phyloP scores from a whole-genome alignment of 35 echinoderm and acorn worm genomes.

The Amphiura filiformis region DNA sequence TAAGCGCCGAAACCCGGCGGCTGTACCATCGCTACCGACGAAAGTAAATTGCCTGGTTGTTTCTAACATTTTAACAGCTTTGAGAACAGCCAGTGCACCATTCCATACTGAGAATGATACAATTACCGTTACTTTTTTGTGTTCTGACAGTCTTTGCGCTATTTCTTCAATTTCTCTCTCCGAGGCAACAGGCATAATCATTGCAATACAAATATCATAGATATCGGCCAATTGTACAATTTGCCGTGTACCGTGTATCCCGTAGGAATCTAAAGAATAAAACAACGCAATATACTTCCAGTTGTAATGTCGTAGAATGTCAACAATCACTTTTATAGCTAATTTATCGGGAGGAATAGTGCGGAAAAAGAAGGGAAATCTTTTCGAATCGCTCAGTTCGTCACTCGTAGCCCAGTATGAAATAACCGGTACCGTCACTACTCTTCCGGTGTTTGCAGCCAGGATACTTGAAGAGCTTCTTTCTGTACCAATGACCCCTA shows the following conservation, averaged over 20 bases:
- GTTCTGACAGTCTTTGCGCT: not conserved
- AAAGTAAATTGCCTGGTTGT: not conserved
- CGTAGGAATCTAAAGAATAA: constrained; percentile 13
- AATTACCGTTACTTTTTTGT: constrained; percentile 8
- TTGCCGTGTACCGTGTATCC: not conserved
- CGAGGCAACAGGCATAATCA: not conserved
- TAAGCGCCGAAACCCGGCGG: not conserved
- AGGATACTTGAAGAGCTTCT: constrained; percentile 6
- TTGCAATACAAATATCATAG: constrained; percentile 20
- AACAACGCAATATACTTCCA: constrained; percentile 31
- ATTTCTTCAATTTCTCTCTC: not conserved
- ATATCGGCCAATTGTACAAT: not conserved
- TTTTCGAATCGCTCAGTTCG: constrained; percentile 47
- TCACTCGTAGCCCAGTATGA: constrained; percentile 44
- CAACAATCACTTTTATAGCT: constrained; percentile 34
- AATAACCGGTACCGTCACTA: not conserved
- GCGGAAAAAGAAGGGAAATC: constrained; percentile 52
- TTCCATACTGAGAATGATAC: not conserved
- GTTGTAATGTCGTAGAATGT: constrained; percentile 22
- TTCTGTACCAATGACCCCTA: not conserved
- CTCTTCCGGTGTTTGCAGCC: not conserved
- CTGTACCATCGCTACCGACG: not conserved
- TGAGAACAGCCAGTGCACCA: not conserved
- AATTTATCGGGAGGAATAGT: constrained; percentile 58
- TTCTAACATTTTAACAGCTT: not conserved